phyloP scores from a whole-genome alignment of 2,888 invertebrate genomes.

The Cyaniris semiargus region DNA sequence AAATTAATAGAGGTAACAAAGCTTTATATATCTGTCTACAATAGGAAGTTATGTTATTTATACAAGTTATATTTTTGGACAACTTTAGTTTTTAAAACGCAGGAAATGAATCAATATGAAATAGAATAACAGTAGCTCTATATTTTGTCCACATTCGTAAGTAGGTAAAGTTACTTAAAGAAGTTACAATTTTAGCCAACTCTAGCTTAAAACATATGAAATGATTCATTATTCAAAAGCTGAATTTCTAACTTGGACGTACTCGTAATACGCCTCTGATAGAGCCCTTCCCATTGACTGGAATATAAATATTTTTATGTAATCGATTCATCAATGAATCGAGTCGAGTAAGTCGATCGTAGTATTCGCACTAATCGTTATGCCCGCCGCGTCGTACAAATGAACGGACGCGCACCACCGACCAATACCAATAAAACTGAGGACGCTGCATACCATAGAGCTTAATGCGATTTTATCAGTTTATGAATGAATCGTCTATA shows the following conservation, averaged over 20 bases:
- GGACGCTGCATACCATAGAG: slow-evolving; percentile 56
- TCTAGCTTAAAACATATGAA: background rate
- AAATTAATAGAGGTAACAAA: background rate
- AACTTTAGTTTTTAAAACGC: too few species aligned
- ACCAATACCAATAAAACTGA: slow-evolving; percentile 71
- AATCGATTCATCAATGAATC: slow-evolving; percentile 68
- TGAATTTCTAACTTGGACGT: background rate
- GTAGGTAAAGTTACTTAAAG: too few species aligned
- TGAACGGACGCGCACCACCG: slow-evolving; percentile 73
- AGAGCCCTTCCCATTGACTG: slow-evolving; percentile 27
- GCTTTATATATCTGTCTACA: background rate
- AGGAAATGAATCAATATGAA: too few species aligned
- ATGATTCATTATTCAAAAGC: background rate
- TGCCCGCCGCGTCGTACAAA: slow-evolving; percentile 76
- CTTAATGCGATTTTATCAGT: slow-evolving; percentile 61
- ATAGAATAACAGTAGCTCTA: too few species aligned
- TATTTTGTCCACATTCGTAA: too few species aligned
- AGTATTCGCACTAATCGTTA: slow-evolving; percentile 70
- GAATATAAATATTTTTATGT: slow-evolving; percentile 41
- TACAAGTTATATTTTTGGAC: too few species aligned
- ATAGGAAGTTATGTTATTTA: too few species aligned
- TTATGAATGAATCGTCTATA: slow-evolving; percentile 49
- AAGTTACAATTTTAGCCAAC: too few species aligned
- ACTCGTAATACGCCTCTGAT: slow-evolving; percentile 33
- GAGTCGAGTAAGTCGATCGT: slow-evolving; percentile 51